phyloP scores from a whole-genome alignment of 2,797 vertebrate genomes.

The Limosa lapponica region DNA sequence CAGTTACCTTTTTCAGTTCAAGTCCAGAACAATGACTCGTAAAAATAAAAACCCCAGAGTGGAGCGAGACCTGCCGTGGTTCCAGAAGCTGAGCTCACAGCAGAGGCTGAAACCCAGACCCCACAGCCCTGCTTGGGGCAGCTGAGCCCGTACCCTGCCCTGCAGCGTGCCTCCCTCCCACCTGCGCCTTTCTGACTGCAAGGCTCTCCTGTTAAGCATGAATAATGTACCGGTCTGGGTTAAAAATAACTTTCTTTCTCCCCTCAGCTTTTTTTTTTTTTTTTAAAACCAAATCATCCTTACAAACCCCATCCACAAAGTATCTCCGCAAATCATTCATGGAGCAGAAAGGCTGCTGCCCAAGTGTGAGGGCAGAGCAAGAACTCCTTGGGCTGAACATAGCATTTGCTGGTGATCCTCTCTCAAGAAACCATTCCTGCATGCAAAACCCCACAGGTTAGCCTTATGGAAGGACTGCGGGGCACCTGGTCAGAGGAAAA shows the following conservation, averaged over 20 bases:
- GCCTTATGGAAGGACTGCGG: not conserved
- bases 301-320: conserved; percentile 12
- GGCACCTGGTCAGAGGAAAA: not conserved
- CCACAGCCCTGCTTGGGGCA: not conserved
- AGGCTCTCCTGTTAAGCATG: conserved; percentile 1
- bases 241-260: conserved; percentile 42
- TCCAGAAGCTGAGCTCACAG: not conserved
- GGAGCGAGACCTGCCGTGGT: not conserved
- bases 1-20: not conserved
- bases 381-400: not conserved
- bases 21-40: not conserved
- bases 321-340: conserved; percentile 8
- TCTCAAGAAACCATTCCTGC: not conserved
- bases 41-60: not conserved
- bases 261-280: not conserved
- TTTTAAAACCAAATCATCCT: conserved; percentile 11
- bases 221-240: not conserved
- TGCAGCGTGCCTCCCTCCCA: not conserved
- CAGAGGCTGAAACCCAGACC: not conserved
- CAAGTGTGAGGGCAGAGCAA: not conserved
- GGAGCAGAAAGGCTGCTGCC: not conserved
- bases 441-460: not conserved
- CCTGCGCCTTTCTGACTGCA: not conserved
- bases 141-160: not conserved
- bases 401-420: not conserved